phyloP scores from a whole-genome alignment of 2,888 invertebrate genomes.

The Scaptomyza reducta region DNA sequence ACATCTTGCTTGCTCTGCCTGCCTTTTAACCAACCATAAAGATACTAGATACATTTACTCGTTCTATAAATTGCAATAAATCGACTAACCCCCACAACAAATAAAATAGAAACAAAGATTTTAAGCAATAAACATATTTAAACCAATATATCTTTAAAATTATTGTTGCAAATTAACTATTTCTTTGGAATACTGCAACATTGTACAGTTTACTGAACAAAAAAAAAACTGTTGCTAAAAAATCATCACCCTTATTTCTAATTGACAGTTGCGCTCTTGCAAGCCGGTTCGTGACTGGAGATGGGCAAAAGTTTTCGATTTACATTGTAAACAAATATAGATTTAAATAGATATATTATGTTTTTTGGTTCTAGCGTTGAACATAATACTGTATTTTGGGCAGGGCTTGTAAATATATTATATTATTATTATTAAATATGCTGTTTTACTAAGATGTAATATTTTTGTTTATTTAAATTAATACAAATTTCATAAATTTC shows the following conservation, averaged over 20 bases:
- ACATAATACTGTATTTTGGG: no score
- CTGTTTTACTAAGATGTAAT: neutral
- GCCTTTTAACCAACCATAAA: neutral
- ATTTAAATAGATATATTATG: neutral
- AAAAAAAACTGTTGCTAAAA: no score
- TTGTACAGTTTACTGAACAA: no score
- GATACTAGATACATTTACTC: neutral
- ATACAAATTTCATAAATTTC: neutral
- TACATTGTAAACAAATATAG: neutral
- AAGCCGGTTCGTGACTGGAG: slow-evolving; percentile 1
- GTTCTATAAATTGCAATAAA: neutral
- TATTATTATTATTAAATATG: neutral
- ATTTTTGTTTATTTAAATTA: neutral
- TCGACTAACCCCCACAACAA: no score
- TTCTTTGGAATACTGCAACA: no score
- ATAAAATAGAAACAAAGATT: neutral
- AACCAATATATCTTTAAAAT: no score
- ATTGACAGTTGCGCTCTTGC: neutral
- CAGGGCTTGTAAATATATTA: no score
- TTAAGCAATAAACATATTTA: neutral
- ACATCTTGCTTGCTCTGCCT: neutral
- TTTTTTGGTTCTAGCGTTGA: neutral
- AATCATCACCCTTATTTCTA: neutral
- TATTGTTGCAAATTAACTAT: neutral
- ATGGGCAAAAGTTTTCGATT: neutral